Base-by-base conservation (phyloP, 2,797 vertebrate genomes). In the Ctenopoma multispine region DNA sequence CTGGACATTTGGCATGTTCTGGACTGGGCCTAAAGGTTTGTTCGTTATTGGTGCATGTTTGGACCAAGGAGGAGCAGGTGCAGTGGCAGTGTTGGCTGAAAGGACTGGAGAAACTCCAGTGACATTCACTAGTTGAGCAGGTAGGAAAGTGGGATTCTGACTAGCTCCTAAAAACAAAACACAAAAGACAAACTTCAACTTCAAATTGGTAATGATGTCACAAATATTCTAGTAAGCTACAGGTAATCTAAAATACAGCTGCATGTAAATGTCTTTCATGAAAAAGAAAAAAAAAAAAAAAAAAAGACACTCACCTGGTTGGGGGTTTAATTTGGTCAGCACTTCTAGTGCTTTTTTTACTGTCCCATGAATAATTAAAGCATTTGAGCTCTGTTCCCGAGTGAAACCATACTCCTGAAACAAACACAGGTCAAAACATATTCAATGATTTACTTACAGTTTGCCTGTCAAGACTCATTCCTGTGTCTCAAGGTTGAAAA, bases 301-400 rank as follows among this genome's bases (percentile, higher is more conserved):
- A 43, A 15, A 24, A 1, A 20, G 15, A 2, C 3, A 47, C 87
- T 88, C 78, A 93, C 90, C 85, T 75, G 75, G 59, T 17, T 7
- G 87, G 64, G 61, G 51, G 51, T 89, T 74, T 63, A 94, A 80
- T 20, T 66, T 81, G 47, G 87, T 89, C 58, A 95, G 81, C 21
- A 85, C 90, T 55, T 92, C 87, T 50, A 89, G 60, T 0, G 94
- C 91, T 23, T 92, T 92, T 65, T 90, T 49, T 24, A 95, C 81
- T 2, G 91, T 94, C 43, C 92, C 92, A 21, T 95, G 89, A 73
- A 94, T 91, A 72, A 94, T 90, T 84, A 95, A 88, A 78, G 94
- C 93, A 24, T 94, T 93, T 43, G 90, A 86, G 79, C 95, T 94
- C 82, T 95, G 93, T 65, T 94, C 91, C 63, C 80, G 75, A 24